Evolutionary conservation across 2,113 vertebrate species (phyloP).

Genomic region (Gasterosteus aculeatus): DNA sequence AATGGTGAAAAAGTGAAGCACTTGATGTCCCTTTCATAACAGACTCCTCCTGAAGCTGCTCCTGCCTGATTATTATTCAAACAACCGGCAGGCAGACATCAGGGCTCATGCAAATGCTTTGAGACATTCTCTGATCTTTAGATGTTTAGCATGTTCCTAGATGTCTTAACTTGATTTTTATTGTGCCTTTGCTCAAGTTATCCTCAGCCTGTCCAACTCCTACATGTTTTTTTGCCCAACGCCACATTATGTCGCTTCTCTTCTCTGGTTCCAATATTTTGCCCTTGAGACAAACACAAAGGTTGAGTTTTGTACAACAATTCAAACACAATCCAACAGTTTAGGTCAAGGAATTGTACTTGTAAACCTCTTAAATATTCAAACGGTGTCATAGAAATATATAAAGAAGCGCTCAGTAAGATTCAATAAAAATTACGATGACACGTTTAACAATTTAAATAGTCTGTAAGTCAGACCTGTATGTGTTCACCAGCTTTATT

Average conservation of each 20-base stretch:
- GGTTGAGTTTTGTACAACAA: neutral
- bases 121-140: conserved; percentile 12
- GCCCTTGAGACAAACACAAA: neutral
- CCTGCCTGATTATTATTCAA: conserved; percentile 15
- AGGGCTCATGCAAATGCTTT: conserved; percentile 26
- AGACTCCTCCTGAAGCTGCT: conserved; percentile 6
- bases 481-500: no score
- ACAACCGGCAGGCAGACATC: conserved; percentile 14
- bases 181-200: conserved; percentile 19
- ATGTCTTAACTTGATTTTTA: conserved; percentile 57
- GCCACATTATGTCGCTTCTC: neutral
- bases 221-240: neutral
- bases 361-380: neutral
- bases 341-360: neutral
- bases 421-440: no score
- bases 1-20: conserved; percentile 14
- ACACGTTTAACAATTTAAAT: neutral
- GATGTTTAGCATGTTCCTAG: conserved; percentile 14
- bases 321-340: neutral
- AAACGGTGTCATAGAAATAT: neutral
- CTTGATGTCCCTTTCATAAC: neutral
- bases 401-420: neutral
- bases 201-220: neutral
- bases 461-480: neutral
- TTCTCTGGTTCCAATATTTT: neutral